phyloP scores from a whole-genome alignment of 2,888 invertebrate species.

The Bhutanitis thaidina region DNA sequence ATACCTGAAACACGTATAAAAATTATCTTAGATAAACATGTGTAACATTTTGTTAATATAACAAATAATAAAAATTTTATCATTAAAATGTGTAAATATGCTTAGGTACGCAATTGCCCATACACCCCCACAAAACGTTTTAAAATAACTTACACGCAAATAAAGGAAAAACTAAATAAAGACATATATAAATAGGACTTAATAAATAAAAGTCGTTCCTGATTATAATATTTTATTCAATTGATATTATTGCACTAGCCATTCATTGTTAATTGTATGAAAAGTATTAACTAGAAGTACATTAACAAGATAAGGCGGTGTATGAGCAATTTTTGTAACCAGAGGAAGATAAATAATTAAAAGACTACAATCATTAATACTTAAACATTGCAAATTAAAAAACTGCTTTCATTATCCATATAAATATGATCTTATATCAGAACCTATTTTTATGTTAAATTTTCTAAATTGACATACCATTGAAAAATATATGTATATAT shows the following conservation, averaged over 20 bases:
- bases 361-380: constrained; percentile 9
- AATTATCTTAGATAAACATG: not conserved
- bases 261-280: constrained; percentile 34
- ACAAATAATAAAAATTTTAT: not conserved
- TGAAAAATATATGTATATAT: constrained; percentile 17
- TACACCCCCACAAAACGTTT: constrained; percentile 78
- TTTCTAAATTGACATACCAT: constrained; percentile 10
- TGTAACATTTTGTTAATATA: not conserved
- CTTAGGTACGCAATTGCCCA: constrained; percentile 62
- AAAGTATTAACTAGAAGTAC: constrained; percentile 53
- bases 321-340: constrained; percentile 68
- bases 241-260: constrained; percentile 61
- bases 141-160: constrained; percentile 41
- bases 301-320: constrained; percentile 60
- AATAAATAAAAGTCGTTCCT: constrained; percentile 70
- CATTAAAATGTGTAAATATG: constrained; percentile 1
- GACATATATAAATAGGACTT: constrained; percentile 62
- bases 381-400: constrained; percentile 7
- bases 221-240: constrained; percentile 68
- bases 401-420: constrained; percentile 11
- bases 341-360: constrained; percentile 2
- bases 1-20: constrained; percentile 21
- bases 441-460: constrained; percentile 1
- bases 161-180: constrained; percentile 55
- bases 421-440: not conserved